Base-by-base conservation (phyloP, 2,888 invertebrate genomes). In the Leptura quadrifasciata region DNA sequence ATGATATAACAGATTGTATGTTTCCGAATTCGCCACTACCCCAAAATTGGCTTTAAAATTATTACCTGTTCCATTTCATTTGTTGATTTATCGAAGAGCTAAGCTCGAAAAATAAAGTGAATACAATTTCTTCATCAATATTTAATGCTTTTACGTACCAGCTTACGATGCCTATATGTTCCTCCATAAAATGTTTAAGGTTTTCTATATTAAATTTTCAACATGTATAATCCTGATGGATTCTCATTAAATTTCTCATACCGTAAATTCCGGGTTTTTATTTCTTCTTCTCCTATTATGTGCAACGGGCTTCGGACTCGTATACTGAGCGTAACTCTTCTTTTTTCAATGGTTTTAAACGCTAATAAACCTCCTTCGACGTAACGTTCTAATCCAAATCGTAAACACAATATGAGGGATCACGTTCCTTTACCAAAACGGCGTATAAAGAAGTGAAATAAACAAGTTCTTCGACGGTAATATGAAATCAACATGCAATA, bases 401-500 rank as follows among this genome's bases (percentile, higher is more conserved):
- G 15, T 39, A 39, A 3, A 39, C 1, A 15, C 12, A 39, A 39
- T 39, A 39, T 39, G 39, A 15, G 15, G 15, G 10, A 39, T 39
- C 39, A 39, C 39, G 39, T 39, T 39, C 12, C 15, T 2, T 12
- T 12, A 39, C 3, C 12, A 39, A 39, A 39, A 0, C 12, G 6
- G 39, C 10, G 12, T 39, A 12, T 39, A 55, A 55, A 55, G 15
- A 18, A 12, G 20, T 21, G 39, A 39, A 6, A 39, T 39, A 39
- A 39, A 39, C 39, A 39, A 39, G 39, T 12, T 39, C 2, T 12
- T 39, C 20, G 18, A 18, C 21, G n/a, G 17, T 57, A 20, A 2
- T n/a, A 27, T 15, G 31, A 15, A 52, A 60, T 72, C 52, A 64
- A 55, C 31, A 65, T 39, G 35, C 15, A 17, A 67, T 39, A 35